These are phyloP conservation scores for Okamejei kenojei DNA, from an alignment of 2,797 vertebrate species.

Conservation along the genomic window DNA sequence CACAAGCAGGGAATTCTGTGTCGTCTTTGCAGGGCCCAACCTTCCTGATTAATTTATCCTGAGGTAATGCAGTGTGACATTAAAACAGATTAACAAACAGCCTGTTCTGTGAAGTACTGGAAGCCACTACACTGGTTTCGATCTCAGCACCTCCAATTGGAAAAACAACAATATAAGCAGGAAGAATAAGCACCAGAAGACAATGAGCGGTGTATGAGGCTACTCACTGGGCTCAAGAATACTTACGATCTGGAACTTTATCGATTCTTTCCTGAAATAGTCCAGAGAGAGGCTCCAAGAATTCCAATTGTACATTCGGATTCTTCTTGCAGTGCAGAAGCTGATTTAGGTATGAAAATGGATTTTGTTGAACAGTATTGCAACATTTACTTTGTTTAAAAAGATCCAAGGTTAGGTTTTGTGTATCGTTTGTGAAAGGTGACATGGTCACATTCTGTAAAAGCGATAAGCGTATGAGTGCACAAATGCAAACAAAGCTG, in stretches of 20 bases:
- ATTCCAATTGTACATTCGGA: not conserved
- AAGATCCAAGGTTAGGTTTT: not conserved
- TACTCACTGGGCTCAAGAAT: not conserved
- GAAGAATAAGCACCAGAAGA: not conserved
- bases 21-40: not conserved
- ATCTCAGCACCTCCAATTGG: not conserved
- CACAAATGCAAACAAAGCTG: not conserved
- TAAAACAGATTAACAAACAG: constrained; percentile 56
- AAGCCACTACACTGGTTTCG: not conserved
- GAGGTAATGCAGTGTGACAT: constrained; percentile 56
- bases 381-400: not conserved
- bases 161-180: not conserved
- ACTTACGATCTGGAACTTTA: not conserved
- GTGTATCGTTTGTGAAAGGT: not conserved
- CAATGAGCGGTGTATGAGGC: not conserved
- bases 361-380: not conserved
- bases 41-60: constrained; percentile 51
- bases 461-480: not conserved
- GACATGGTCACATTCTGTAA: not conserved
- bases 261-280: not conserved
- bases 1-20: not conserved
- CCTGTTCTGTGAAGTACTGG: constrained; percentile 52
- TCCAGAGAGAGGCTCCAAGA: not conserved
- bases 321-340: not conserved
- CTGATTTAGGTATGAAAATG: not conserved